Base-by-base conservation (phyloP, 2,113 vertebrate species). In the Osmerus mordax region DNA sequence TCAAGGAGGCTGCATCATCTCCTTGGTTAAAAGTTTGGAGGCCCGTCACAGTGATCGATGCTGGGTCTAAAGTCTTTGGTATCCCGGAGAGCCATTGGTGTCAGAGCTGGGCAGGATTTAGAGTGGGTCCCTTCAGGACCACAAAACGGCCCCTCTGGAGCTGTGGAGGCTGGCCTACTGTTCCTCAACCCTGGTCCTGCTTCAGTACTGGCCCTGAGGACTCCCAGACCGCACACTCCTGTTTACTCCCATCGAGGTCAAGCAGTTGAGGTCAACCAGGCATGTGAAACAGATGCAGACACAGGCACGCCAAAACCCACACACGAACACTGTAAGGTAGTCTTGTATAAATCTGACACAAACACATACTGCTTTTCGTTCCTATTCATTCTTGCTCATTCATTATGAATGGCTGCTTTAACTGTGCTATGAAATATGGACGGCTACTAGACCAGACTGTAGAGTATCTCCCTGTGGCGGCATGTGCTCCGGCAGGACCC, bases 321-420 rank as follows among this genome's bases (percentile, higher is more conserved):
- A 32, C 29, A 32, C 29, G 11, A 2, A 54, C 52, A 8, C 29
- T 3, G 29, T 32, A 5, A 32, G 29, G 29, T 32, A 32, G 29
- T 32, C 5, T 2, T 32, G 29, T 32, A 5, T 3, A 32, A 32
- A 2, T 5, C 29, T 32, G 29, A 32, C 56, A 8, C 8, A 3
- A 15, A 59, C 56, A 4, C 9, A 19, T n/a, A n/a, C 56, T 18
- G 56, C 15, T 8, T n/a, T 7, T 59, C 56, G 2, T n/a, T 19
- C 18, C 14, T 15, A 18, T 59, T 59, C 58, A 23, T 23, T 60
- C 58, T 21, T 63, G 61, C 59, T 83, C 70, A 79, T 85, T 18
- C 55, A 76, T 83, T 81, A 75, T 77, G 73, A 58, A 84, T n/a
- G 23, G 16, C 19, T 73, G 58, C 67, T 71, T 82, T 60, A 75